phyloP scores from a whole-genome alignment of 2,797 vertebrate genomes.

The Nothura maculosa region DNA sequence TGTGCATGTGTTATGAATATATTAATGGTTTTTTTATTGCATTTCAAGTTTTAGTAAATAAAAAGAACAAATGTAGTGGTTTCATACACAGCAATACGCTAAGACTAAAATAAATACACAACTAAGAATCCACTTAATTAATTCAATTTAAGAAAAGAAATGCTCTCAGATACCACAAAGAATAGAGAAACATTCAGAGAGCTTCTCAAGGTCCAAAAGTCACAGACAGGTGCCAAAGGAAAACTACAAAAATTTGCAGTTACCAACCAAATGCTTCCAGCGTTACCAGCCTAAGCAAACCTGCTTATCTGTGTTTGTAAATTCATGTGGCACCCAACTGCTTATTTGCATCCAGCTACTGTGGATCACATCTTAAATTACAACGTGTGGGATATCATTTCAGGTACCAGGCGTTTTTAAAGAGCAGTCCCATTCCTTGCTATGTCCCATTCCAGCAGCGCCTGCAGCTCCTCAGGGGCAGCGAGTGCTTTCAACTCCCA shows the following conservation, averaged over 20 bases:
- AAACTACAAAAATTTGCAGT: neutral
- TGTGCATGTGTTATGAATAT: neutral
- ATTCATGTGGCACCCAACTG: slow-evolving; percentile 40
- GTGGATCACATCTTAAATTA: slow-evolving; percentile 23
- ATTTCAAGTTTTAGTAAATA: slow-evolving; percentile 1
- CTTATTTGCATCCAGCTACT: slow-evolving; percentile 7
- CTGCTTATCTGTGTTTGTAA: slow-evolving; percentile 50
- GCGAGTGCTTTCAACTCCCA: neutral
- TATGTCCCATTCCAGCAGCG: slow-evolving; percentile 1
- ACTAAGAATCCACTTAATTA: slow-evolving; percentile 13
- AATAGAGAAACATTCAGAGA: slow-evolving; percentile 9
- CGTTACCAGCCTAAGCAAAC: neutral
- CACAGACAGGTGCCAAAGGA: slow-evolving; percentile 10
- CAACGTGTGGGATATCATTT: neutral
- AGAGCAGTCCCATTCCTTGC: slow-evolving; percentile 11
- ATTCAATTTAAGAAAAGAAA: neutral
- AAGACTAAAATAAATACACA: neutral
- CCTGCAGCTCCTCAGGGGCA: neutral
- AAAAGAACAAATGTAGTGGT: neutral
- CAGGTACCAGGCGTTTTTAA: slow-evolving; percentile 4
- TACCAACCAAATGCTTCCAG: too few relatives aligned
- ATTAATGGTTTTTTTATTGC: neutral
- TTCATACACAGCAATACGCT: neutral
- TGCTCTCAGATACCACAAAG: neutral
- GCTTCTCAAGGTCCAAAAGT: neutral